A percentile compares a stretch with the other conserved stretches of the same genome.
These are phyloP conservation scores for Xestia sexstrigata DNA, from an alignment of 2,888 invertebrate genomes.

Conservation along the genomic window DNA sequence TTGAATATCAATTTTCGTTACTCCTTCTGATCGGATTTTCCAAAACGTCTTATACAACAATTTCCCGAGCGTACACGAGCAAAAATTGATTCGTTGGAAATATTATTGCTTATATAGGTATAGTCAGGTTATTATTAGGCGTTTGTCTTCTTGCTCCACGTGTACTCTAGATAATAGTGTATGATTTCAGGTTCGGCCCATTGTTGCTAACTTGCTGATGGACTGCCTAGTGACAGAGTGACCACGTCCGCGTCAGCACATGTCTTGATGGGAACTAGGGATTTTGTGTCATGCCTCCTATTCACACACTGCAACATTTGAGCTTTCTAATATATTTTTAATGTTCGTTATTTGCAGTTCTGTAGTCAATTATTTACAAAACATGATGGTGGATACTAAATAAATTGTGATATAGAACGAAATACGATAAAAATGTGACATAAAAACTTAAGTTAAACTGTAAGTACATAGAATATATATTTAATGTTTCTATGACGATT, in stretches of 20 bases:
- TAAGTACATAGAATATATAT: conserved; percentile 50
- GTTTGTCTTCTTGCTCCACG: conserved; percentile 72
- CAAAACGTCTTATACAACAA: not conserved
- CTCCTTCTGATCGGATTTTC: conserved; percentile 7
- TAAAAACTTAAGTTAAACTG: conserved; percentile 41
- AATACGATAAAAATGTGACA: conserved; percentile 44
- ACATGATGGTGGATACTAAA: conserved; percentile 1
- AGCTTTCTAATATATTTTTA: not conserved
- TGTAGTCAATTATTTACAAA: not conserved
- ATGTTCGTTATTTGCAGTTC: conserved; percentile 1
- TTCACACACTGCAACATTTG: not conserved
- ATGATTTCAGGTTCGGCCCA: conserved; percentile 70
- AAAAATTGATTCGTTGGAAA: conserved; percentile 45
- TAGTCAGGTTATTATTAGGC: conserved; percentile 66
- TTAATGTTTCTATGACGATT: conserved; percentile 31
- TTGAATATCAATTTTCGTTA: conserved; percentile 10
- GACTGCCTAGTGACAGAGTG: not conserved
- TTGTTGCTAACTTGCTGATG: conserved; percentile 52
- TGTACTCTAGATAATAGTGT: conserved; percentile 73
- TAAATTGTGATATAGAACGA: conserved; percentile 21
- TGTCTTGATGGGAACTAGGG: conserved; percentile 29
- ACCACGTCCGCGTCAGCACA: conserved; percentile 14
- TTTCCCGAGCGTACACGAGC: conserved; percentile 18
- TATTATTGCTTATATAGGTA: conserved; percentile 42
- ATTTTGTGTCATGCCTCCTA: not conserved